Percentiles rank a stretch among this genome's conserved stretches.
These are phyloP conservation scores for Xiphorhynchus elegans DNA, from an alignment of 2,113 vertebrate species.

Conservation along the genomic window DNA sequence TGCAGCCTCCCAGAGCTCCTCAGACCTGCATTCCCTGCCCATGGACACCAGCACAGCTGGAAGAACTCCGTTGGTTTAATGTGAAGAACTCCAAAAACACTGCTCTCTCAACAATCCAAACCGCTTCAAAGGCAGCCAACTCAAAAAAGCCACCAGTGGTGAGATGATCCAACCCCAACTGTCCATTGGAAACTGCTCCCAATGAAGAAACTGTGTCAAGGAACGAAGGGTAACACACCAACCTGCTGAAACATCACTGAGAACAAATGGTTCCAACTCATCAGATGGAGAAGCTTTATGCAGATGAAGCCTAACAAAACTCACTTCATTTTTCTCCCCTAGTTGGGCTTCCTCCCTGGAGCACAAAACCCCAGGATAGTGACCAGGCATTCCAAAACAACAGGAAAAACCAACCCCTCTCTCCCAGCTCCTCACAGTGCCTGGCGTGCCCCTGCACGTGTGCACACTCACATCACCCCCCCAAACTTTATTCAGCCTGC, in stretches of 20 bases:
- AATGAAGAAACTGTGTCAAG: neutral
- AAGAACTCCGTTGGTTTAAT: neutral
- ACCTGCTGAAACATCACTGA: neutral
- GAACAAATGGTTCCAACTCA: neutral
- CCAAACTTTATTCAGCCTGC: neutral
- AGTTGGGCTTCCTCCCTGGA: neutral
- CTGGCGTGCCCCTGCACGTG: neutral
- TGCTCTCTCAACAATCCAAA: neutral
- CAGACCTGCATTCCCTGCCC: neutral
- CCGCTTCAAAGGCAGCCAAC: neutral
- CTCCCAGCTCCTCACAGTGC: neutral
- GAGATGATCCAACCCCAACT: neutral
- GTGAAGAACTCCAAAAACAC: neutral
- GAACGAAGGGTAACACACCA: neutral
- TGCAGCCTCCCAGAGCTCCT: neutral
- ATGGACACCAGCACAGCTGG: fast-evolving
- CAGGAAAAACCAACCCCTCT: neutral
- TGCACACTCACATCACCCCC: neutral
- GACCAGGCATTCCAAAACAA: neutral
- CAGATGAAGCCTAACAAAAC: neutral
- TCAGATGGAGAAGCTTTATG: neutral
- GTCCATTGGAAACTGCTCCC: neutral
- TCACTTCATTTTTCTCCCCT: neutral
- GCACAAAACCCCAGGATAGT: neutral
- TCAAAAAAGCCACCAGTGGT: neutral